Evolutionary conservation across 2,888 invertebrate species (phyloP).

Genomic region (Mythimna vitellina): DNA sequence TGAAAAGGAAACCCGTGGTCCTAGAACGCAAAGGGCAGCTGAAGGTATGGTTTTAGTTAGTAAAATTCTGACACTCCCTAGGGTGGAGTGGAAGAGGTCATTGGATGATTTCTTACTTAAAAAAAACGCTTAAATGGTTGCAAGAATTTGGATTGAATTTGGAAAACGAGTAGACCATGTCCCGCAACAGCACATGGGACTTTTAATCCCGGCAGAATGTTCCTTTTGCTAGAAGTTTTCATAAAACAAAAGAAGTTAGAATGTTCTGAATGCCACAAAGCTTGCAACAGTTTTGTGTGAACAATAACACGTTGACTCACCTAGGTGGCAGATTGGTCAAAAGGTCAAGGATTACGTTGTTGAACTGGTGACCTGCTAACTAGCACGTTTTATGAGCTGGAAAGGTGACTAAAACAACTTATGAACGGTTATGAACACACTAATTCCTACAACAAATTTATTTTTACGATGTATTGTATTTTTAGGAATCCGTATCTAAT

Average conservation of each 20-base stretch:
- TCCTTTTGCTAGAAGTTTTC: neutral
- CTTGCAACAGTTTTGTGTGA: constrained; percentile 28
- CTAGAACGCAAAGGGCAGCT: neutral
- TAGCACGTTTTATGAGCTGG: constrained; percentile 10
- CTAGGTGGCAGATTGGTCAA: constrained; percentile 29
- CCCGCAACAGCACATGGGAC: no score
- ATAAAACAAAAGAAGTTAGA: constrained; percentile 47
- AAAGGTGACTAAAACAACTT: neutral
- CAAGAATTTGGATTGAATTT: no score
- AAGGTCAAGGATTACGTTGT: constrained; percentile 38
- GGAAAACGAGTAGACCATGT: no score
- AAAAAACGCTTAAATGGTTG: no score
- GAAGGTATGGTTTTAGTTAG: no score
- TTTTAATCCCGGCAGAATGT: no score
- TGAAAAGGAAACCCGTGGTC: neutral
- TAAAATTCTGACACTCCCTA: no score
- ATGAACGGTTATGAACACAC: neutral
- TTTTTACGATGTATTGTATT: no score
- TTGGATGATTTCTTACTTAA: no score
- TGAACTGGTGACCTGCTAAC: constrained; percentile 19
- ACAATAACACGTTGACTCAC: constrained; percentile 49
- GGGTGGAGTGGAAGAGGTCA: no score
- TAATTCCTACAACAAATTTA: neutral
- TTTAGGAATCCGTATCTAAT: no score
- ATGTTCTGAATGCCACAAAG: constrained; percentile 4